Conservation (phyloP, 2,888 invertebrate species). For the Amphiduros pacificus region DNA sequence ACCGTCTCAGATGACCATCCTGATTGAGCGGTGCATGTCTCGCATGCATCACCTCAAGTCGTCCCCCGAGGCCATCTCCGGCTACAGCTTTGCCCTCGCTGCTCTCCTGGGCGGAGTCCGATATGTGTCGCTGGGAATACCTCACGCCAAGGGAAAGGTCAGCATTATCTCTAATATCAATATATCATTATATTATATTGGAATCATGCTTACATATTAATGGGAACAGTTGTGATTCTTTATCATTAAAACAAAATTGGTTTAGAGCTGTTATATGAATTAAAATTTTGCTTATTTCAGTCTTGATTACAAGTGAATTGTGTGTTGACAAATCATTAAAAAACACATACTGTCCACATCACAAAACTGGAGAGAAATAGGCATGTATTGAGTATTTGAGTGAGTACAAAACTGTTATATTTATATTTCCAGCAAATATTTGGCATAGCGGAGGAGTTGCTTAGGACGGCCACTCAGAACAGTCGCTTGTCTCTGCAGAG, state of each 20-base stretch:
- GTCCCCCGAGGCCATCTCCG: slow-evolving; percentile 70
- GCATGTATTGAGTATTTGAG: too few relatives aligned
- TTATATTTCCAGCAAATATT: slow-evolving; percentile 74
- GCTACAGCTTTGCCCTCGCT: slow-evolving; percentile 91
- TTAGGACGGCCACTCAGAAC: slow-evolving; percentile 95
- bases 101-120: slow-evolving; percentile 86
- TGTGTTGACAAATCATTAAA: too few relatives aligned
- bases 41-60: slow-evolving; percentile 72
- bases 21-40: slow-evolving; percentile 73
- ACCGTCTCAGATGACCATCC: slow-evolving; percentile 89
- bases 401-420: too few relatives aligned
- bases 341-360: too few relatives aligned
- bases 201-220: too few relatives aligned
- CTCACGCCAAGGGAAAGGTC: slow-evolving; percentile 95
- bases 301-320: too few relatives aligned
- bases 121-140: slow-evolving; percentile 74
- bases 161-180: slow-evolving; percentile 13
- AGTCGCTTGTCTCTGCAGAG: slow-evolving; percentile 90
- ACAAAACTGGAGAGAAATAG: too few relatives aligned
- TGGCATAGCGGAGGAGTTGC: slow-evolving; percentile 92
- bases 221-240: too few relatives aligned
- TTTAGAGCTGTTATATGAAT: too few relatives aligned
- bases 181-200: too few relatives aligned
- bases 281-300: too few relatives aligned
- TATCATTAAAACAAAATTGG: too few relatives aligned